Evolutionary conservation across 2,797 vertebrate species (phyloP).

Genomic region (Falco novaeseelandiae): DNA sequence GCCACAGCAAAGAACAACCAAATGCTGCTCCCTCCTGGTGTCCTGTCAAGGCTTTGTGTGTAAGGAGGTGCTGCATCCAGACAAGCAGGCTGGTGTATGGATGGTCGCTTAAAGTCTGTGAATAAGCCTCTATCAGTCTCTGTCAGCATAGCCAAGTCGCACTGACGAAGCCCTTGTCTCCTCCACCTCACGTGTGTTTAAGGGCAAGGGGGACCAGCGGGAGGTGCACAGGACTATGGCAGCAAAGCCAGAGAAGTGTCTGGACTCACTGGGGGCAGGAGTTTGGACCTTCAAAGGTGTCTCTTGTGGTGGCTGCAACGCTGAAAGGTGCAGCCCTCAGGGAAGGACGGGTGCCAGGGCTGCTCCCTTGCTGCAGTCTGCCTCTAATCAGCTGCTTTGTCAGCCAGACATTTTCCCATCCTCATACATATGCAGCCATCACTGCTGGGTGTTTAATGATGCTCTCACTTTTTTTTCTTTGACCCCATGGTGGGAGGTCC

Average conservation of each 20-base stretch:
- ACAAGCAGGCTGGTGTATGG: neutral
- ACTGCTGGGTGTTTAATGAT: neutral
- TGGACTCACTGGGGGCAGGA: neutral
- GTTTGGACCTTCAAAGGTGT: neutral
- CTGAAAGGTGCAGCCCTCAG: neutral
- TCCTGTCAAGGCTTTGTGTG: neutral
- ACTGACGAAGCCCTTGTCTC: neutral
- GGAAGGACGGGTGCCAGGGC: neutral
- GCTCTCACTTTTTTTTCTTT: neutral
- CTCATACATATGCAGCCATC: neutral
- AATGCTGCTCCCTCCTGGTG: neutral
- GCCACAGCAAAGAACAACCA: neutral
- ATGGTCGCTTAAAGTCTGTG: neutral
- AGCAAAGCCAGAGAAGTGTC: neutral
- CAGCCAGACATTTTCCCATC: neutral
- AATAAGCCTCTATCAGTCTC: neutral
- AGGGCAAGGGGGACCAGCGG: neutral
- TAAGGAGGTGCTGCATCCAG: neutral
- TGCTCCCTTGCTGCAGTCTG: neutral
- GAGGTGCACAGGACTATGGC: neutral
- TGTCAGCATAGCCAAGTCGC: neutral
- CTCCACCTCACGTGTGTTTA: neutral
- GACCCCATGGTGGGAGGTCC: neutral
- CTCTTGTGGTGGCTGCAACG: neutral
- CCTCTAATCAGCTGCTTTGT: neutral